Evolutionary conservation across 2,797 vertebrate genomes (phyloP).

Genomic region (Enteromius paludinosus): DNA sequence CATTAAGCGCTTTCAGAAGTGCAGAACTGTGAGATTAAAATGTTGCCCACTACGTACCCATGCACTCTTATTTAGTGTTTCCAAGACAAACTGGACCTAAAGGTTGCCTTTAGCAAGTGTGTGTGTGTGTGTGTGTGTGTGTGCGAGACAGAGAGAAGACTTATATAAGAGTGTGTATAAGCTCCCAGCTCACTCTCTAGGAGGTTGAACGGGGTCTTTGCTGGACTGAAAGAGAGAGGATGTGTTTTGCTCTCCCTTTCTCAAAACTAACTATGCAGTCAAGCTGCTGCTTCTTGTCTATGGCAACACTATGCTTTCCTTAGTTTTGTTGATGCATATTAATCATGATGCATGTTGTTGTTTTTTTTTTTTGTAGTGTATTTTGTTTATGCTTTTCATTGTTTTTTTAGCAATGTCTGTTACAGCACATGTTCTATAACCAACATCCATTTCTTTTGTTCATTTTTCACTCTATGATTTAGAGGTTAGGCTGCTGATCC

Average conservation of each 20-base stretch:
- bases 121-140: constrained; percentile 4
- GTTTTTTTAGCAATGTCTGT: background rate
- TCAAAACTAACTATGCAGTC: constrained; percentile 42
- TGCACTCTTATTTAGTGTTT: constrained; percentile 38
- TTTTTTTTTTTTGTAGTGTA: background rate
- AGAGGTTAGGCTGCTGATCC: background rate
- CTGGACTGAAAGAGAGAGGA: constrained; percentile 32
- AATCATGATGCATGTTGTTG: constrained; percentile 8
- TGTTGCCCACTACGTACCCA: constrained; percentile 12
- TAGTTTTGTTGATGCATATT: constrained; percentile 12
- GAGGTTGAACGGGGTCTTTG: constrained; percentile 27
- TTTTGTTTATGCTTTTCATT: background rate
- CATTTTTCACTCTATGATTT: background rate
- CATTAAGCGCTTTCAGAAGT: constrained; percentile 41
- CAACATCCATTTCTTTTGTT: background rate
- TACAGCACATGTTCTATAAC: background rate
- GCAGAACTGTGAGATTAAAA: constrained; percentile 28
- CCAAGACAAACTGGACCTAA: constrained; percentile 32
- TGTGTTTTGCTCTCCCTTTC: constrained; percentile 29
- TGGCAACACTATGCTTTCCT: background rate
- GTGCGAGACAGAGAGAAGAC: background rate
- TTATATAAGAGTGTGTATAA: constrained; percentile 21
- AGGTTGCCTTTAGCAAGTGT: constrained; percentile 39
- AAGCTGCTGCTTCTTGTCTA: constrained; percentile 22
- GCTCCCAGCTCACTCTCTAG: constrained; percentile 16